Conservation (phyloP, 1,140 invertebrate genomes). For the Apis cerana region DNA sequence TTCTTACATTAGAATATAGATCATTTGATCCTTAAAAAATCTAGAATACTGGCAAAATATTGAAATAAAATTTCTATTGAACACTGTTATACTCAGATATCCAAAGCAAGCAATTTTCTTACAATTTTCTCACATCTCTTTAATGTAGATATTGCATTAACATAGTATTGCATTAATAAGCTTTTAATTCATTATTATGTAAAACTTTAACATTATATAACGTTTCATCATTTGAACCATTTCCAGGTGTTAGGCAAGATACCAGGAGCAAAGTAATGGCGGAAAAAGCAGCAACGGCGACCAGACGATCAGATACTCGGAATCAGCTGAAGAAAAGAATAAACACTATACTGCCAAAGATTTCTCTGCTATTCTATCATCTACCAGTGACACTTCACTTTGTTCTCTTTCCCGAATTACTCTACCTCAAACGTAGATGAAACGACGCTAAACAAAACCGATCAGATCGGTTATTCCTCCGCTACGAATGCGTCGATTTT, state of each 20-base stretch:
- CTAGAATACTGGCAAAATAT: too few relatives aligned
- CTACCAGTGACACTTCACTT: conserved; percentile 52
- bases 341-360: conserved; percentile 67
- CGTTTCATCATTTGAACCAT: neutral
- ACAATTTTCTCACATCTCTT: neutral
- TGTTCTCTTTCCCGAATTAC: conserved; percentile 65
- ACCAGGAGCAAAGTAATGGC: conserved; percentile 83
- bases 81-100: too few relatives aligned
- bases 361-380: conserved; percentile 62
- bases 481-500: neutral
- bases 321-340: conserved; percentile 50
- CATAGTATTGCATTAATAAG: neutral
- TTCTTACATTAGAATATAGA: too few relatives aligned
- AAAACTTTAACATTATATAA: neutral
- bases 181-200: neutral
- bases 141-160: neutral
- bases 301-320: conserved; percentile 38
- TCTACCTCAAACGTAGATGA: conserved; percentile 68
- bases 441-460: conserved; percentile 27
- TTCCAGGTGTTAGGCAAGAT: conserved; percentile 83
- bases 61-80: too few relatives aligned
- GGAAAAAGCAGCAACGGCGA: conserved; percentile 6
- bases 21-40: too few relatives aligned
- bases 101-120: too few relatives aligned
- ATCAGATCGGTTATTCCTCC: conserved; percentile 4